Evolutionary conservation across 2,797 vertebrate species (phyloP).

Genomic region (Eospalax fontanierii): DNA sequence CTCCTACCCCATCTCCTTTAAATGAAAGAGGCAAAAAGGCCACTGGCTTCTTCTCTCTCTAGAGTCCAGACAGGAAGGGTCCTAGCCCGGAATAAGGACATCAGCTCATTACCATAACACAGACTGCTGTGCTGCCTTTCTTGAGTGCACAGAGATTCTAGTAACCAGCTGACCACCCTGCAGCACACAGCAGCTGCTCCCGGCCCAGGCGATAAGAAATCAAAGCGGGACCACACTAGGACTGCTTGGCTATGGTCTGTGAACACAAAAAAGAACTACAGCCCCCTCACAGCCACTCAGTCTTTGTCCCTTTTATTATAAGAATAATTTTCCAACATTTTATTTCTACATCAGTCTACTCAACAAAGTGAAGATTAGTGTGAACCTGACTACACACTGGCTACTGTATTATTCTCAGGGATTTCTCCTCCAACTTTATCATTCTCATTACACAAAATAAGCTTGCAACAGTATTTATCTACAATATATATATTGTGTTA

Average conservation of each 20-base stretch:
- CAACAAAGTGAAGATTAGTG: constrained; percentile 23
- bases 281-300: background rate
- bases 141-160: background rate
- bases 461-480: background rate
- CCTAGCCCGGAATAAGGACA: background rate
- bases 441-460: constrained; percentile 36
- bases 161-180: background rate
- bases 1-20: constrained; percentile 58
- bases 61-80: constrained; percentile 17
- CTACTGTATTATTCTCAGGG: too few species aligned
- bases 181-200: background rate
- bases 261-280: background rate
- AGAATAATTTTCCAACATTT: constrained; percentile 36
- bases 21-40: constrained; percentile 55
- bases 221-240: background rate
- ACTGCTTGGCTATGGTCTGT: background rate
- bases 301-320: background rate
- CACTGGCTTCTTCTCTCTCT: constrained; percentile 51
- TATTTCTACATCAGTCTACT: constrained; percentile 38
- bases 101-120: constrained; percentile 35
- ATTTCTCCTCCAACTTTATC: background rate
- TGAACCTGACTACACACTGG: background rate
- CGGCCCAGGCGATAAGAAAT: background rate
- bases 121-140: background rate
- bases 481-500: constrained; percentile 50